Evolutionary conservation across 1,140 invertebrate genomes (phyloP), one percentile per base, ranked within the genome.

Genomic region (Drosophila azteca): DNA sequence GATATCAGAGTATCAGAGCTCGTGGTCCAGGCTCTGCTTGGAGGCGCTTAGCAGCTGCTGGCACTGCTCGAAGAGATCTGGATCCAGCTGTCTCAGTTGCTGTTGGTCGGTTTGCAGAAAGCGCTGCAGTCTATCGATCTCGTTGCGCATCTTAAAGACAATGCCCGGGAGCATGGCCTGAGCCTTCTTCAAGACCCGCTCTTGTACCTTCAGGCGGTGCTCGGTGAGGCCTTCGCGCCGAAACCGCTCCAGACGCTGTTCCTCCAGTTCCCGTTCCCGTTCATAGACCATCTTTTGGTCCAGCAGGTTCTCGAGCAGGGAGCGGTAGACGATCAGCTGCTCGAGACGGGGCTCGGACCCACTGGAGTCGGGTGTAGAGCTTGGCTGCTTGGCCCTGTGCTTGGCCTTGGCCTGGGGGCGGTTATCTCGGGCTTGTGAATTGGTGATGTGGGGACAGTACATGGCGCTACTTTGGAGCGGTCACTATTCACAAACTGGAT

Each of bases 81-180:
- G 24, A 53, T 87, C 51, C 5, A 87, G 44, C 3, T 50, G n/a
- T 31, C 29, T 31, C 17, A 85, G 39, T 0, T 45, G 31, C 48
- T 58, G 20, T n/a, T 78, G 55, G 2, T 29, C 29, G 6, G 9
- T 39, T 1, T 59, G 45, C 24, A 85, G 11, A 44, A 87, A 75
- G 1, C 55, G 65, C 45, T 78, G 60, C 4, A 85, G 52, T 13
- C 59, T 73, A 31, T 87, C 82, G 24, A 63, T 44, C 26, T 87
- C 69, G 39, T 87, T 87, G 45, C 82, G 81, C 69, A 85, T 43
- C 48, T 85, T 78, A 43, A 59, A 75, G 0, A 85, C 77, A 31
- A 87, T 85, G 8, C 49, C 55, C 2, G 80, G 80, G 7, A 84
- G 46, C 64, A 85, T 64, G 41, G 54, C 48, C 49, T 69, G 65